phyloP scores from a whole-genome alignment of 2,113 vertebrate genomes.

The Pipa parva region DNA sequence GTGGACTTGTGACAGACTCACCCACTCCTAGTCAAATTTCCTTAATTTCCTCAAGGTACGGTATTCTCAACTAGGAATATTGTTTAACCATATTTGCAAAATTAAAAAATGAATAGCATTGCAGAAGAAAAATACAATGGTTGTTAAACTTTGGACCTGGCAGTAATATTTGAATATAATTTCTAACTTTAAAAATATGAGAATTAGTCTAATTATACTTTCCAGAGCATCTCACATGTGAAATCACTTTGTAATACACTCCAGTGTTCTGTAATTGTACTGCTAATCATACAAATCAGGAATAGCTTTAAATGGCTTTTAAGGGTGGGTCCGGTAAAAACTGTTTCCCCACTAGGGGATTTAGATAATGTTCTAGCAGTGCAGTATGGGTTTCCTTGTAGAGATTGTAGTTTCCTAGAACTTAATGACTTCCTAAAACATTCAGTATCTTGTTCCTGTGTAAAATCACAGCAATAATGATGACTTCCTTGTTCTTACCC shows the following conservation, averaged over 20 bases:
- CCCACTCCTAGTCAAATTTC: too few species aligned
- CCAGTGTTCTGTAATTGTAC: background rate
- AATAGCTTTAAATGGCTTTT: background rate
- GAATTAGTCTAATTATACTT: too few species aligned
- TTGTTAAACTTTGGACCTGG: too few species aligned
- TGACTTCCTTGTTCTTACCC: conserved; percentile 3
- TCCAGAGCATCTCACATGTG: background rate
- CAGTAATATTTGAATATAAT: too few species aligned
- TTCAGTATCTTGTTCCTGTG: conserved; percentile 1
- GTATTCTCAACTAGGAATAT: too few species aligned
- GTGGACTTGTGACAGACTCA: too few species aligned
- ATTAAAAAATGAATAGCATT: too few species aligned
- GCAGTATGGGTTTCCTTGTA: background rate
- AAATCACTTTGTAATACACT: background rate
- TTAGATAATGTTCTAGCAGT: conserved; percentile 1
- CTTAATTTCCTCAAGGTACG: too few species aligned
- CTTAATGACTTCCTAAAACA: conserved; percentile 25
- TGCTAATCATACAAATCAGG: background rate
- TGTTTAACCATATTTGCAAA: too few species aligned
- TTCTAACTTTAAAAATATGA: too few species aligned
- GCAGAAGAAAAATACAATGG: too few species aligned
- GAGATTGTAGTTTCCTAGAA: conserved; percentile 21
- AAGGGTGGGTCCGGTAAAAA: background rate
- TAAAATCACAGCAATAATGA: conserved; percentile 9
- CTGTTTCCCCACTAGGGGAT: background rate